Evolutionary conservation across 2,888 invertebrate genomes (phyloP).

Genomic region (Microctonus brassicae): DNA sequence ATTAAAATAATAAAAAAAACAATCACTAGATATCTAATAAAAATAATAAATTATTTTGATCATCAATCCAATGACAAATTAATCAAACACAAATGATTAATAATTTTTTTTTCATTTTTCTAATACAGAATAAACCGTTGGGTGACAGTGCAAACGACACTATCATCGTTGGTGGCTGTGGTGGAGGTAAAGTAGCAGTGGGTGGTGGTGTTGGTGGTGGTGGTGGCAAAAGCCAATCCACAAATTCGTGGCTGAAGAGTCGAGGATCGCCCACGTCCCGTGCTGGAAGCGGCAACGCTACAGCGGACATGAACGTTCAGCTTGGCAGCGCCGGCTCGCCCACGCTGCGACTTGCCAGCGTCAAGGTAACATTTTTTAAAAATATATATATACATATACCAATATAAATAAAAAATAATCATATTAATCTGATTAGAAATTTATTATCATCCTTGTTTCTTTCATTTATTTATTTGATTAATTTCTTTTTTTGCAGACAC

Average conservation of each 20-base stretch:
- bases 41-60: too few species aligned
- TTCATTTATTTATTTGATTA: background rate
- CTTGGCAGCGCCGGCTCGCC: constrained; percentile 71
- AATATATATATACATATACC: background rate
- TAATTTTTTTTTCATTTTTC: constrained; percentile 30
- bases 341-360: constrained; percentile 70
- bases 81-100: background rate
- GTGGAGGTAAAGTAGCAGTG: constrained; percentile 46
- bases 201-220: constrained; percentile 34
- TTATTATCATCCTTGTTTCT: too few species aligned
- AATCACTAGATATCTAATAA: too few species aligned
- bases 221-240: constrained; percentile 57
- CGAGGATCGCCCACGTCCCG: constrained; percentile 66
- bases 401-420: too few species aligned
- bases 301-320: constrained; percentile 72
- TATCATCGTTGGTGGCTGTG: constrained; percentile 42
- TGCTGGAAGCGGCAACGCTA: constrained; percentile 63
- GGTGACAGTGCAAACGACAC: constrained; percentile 57
- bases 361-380: constrained; percentile 58
- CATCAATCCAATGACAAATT: too few species aligned
- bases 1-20: too few species aligned
- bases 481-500: constrained; percentile 65
- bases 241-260: constrained; percentile 66
- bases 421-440: too few species aligned
- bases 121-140: constrained; percentile 61